Base-by-base conservation (phyloP, 2,888 invertebrate species). In the Pollenia griseotomentosa region DNA sequence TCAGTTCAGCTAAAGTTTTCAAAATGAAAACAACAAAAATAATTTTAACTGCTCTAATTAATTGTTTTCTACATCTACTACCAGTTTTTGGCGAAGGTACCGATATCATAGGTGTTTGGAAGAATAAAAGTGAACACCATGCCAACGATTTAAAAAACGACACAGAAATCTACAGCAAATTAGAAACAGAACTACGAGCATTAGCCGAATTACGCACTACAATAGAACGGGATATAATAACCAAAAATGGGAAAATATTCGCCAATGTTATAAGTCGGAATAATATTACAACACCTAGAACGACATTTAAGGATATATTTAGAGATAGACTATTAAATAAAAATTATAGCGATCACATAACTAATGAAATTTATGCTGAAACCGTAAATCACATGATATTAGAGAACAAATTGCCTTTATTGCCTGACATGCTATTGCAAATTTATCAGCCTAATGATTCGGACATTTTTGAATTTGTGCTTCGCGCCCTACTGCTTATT, bases 121-220 rank as follows among this genome's bases (percentile, higher is more conserved):
- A 61, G 4, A 68, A 75, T 51, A 68, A 75, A 2, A 46, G 46
- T 44, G 48, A 53, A 70, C 46, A 70, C 12, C 63, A 80, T 48
- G 40, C n/a, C 11, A 53, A 85, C 8, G 80, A 78, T 57, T 48
- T 85, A n/a, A 16, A 85, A 16, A 44, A 71, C 6, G 51, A 61
- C 16, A 40, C 51, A 9, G 14, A 46, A 19, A 63, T 75, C 6
- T 75, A 71, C 16, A 16, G 55, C 1, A 16, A 71, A 42, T 51
- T 75, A n/a, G 55, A 44, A 9, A 51, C 55, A 6, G 80, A 85
- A 53, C 85, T 81, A 53, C 5, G 42, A 9, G 23, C 63, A 6
- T 55, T 85, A 14, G 57, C 53, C 0, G 75, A 81, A 19, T 12
- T 85, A 23, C 59, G 63, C 2, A 59, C 6, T 0, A 70, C 63